phyloP scores from a whole-genome alignment of 1,140 invertebrate genomes.

The Formica exsecta region DNA sequence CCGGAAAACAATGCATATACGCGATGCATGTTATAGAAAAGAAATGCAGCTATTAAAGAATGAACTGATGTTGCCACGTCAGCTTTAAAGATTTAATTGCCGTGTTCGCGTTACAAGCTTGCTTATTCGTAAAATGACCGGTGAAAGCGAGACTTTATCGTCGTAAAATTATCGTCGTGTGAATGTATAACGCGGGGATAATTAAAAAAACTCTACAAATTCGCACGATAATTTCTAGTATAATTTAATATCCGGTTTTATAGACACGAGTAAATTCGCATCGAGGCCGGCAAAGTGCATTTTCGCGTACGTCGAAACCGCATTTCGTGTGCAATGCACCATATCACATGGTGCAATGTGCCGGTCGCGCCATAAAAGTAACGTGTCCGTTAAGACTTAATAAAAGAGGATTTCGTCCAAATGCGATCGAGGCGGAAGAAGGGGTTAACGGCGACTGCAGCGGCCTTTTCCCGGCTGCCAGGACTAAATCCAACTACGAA shows the following conservation, averaged over 20 bases:
- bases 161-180: conserved; percentile 16
- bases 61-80: not conserved
- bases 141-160: not conserved
- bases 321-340: conserved; percentile 32
- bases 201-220: conserved; percentile 41
- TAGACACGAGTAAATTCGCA: conserved; percentile 10
- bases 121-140: conserved; percentile 14
- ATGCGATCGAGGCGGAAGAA: not conserved
- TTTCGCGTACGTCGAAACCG: conserved; percentile 7
- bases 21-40: not conserved
- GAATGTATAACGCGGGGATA: not conserved
- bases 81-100: conserved; percentile 40
- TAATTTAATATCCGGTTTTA: conserved; percentile 35
- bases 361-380: conserved; percentile 18
- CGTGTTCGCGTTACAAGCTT: conserved; percentile 1
- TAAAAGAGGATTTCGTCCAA: conserved; percentile 44
- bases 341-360: not conserved
- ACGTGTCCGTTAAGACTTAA: conserved; percentile 43
- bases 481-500: conserved; percentile 21
- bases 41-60: not conserved
- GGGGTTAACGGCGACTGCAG: not conserved
- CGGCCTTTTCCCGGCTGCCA: not conserved
- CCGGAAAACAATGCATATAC: not conserved
- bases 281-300: conserved; percentile 20
- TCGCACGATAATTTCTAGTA: conserved; percentile 13